Percentiles rank a stretch among this genome's conserved stretches.
Conservation (phyloP, 2,797 vertebrate species). For the Squalus acanthias region DNA sequence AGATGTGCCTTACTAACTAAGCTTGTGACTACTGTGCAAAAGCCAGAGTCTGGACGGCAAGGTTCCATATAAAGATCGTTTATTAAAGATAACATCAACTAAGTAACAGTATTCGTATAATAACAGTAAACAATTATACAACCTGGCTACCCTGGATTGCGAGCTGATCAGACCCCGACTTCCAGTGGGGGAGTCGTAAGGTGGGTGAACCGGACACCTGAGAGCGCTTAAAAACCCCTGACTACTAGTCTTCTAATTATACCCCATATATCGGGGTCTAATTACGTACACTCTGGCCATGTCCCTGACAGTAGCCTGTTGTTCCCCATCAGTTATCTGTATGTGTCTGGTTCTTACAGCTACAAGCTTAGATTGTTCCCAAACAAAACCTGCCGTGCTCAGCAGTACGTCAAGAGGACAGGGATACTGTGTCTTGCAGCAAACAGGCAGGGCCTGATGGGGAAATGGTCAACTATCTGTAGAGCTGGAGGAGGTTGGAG, state of each 20-base stretch:
- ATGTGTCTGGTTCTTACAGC: not conserved
- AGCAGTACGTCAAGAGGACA: not conserved
- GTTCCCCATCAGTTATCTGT: not conserved
- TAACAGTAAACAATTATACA: not conserved
- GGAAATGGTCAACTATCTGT: not conserved
- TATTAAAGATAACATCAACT: not conserved
- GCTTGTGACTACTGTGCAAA: too few species aligned
- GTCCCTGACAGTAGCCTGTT: not conserved
- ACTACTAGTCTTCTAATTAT: not conserved
- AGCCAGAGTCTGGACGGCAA: too few species aligned
- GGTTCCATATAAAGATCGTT: too few species aligned
- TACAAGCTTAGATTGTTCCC: not conserved
- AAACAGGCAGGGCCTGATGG: not conserved
- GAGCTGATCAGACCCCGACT: not conserved
- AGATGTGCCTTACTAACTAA: too few species aligned
- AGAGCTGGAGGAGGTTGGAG: too few species aligned
- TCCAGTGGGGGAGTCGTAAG: not conserved
- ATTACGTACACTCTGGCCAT: not conserved
- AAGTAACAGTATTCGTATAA: not conserved
- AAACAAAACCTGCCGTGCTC: too few species aligned
- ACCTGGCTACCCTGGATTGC: not conserved
- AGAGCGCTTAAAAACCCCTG: too few species aligned
- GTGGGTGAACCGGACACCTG: too few species aligned
- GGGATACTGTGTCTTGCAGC: not conserved
- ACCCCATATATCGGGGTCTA: not conserved